These are phyloP conservation scores for Aldrovandia affinis DNA, from an alignment of 2,797 vertebrate genomes.

Conservation along the genomic window DNA sequence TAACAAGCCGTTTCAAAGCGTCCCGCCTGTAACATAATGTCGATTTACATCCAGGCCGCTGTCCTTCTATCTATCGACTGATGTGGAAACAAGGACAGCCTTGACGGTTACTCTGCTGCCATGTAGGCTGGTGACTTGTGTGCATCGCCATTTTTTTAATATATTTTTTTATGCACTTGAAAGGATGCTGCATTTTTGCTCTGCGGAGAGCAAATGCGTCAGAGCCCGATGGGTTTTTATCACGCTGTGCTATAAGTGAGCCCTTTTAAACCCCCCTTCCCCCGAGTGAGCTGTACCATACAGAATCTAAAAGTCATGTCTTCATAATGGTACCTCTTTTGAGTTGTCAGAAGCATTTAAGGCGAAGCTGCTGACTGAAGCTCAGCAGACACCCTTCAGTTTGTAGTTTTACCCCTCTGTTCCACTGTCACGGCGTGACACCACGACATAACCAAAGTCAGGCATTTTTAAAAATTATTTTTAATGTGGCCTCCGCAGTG, in stretches of 20 bases:
- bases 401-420: conserved; percentile 6
- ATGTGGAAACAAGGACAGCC: conserved; percentile 1
- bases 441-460: neutral
- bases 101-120: neutral
- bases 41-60: conserved; percentile 31
- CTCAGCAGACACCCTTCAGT: conserved; percentile 38
- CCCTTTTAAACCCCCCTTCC: conserved; percentile 43
- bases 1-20: conserved; percentile 43
- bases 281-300: neutral
- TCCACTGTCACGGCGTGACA: conserved; percentile 15
- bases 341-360: conserved; percentile 42
- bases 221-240: conserved; percentile 48
- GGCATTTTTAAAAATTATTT: neutral
- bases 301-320: neutral
- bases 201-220: conserved; percentile 40
- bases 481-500: conserved; percentile 20
- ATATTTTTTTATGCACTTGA: conserved; percentile 20
- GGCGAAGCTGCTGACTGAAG: conserved; percentile 29
- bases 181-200: conserved; percentile 21
- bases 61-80: neutral
- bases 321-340: conserved; percentile 3
- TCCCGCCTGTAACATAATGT: conserved; percentile 29
- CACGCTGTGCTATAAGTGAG: conserved; percentile 46
- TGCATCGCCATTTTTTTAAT: neutral
- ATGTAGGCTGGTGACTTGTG: neutral